Evolutionary conservation across 2,113 vertebrate genomes (phyloP).

Genomic region (Sus scrofa): T2T-Sscrofa CM000818.6:82370001-82370500

Average conservation of each 20-base stretch:
- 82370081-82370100: neutral
- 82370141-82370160: neutral
- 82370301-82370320: neutral
- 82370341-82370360: neutral
- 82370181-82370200: neutral
- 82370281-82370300: neutral
- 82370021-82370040: neutral
- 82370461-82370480: neutral
- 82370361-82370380: too few relatives aligned
- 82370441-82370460: neutral
- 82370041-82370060: neutral
- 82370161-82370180: neutral
- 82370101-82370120: neutral
- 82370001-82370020: neutral
- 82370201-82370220: neutral
- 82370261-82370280: too few relatives aligned
- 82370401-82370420: neutral
- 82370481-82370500: neutral
- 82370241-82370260: neutral
- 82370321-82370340: neutral
- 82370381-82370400: neutral
- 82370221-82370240: neutral
- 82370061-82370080: neutral
- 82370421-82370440: neutral
- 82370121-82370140: neutral